Base-by-base conservation (phyloP, 2,888 invertebrate genomes). In the Colletes collaris region DNA sequence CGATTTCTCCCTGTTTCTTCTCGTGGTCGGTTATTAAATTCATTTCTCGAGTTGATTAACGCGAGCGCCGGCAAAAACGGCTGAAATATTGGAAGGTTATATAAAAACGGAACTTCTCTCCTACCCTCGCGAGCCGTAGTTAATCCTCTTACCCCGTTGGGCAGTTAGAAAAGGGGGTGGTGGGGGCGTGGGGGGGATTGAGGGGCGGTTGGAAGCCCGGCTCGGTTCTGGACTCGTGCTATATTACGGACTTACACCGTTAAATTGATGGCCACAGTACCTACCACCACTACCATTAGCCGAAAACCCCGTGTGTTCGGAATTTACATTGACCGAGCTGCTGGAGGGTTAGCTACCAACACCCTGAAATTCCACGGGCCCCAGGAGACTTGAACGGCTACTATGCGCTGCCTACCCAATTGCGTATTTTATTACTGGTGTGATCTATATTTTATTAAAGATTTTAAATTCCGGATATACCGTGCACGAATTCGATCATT, bases 251-350 rank as follows among this genome's bases (percentile, higher is more conserved):
- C 89, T 89, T 89, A 89, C 88, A 82, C 83, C 76, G 88, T 86
- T 89, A 87, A 90, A 90, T 90, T 90, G 91, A 91, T 91, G 90
- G 90, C 90, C 88, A 72, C 86, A 82, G 82, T 83, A 81, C 73
- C 84, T 73, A 76, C 75, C 68, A 68, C 70, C 72, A 74, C 75
- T 71, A 77, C 78, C 76, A 81, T 79, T 73, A 70, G 76, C 66
- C 58, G 70, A 79, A 84, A 88, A 86, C 82, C 83, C 87, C 81
- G 83, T 86, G 85, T 81, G 85, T 83, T 83, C 83, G 79, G 81
- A 88, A 90, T 90, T 90, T 89, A 84, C 89, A 87, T 88, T 76
- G 83, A 81, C 77, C 79, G 58, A 68, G 73, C 59, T 52, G 59
- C 69, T 73, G 64, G 58, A 73, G 69, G 70, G 71, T 62, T 70